These are phyloP conservation scores for Cyaniris semiargus DNA, from an alignment of 2,888 invertebrate genomes.

Conservation along the genomic window DNA sequence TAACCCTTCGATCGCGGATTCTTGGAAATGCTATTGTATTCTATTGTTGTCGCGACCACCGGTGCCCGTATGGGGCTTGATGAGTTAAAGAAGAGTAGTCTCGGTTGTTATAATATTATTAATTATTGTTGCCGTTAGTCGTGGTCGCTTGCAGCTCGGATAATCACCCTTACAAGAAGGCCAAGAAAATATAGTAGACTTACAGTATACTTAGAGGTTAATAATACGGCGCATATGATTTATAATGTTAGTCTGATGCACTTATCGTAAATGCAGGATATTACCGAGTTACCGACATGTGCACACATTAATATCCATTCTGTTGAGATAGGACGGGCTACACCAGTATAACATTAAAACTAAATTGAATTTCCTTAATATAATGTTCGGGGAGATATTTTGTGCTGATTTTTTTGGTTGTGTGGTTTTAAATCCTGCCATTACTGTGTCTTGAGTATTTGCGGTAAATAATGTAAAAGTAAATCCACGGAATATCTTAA, in stretches of 20 bases:
- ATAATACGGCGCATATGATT: slow-evolving; percentile 16
- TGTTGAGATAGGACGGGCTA: slow-evolving; percentile 16
- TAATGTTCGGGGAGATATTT: neutral
- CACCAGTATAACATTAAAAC: neutral
- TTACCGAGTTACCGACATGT: slow-evolving; percentile 11
- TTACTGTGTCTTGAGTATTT: neutral
- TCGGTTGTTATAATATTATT: no score
- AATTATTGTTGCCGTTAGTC: no score
- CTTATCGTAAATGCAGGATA: slow-evolving; percentile 13
- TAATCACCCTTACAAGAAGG: neutral
- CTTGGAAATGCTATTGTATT: no score
- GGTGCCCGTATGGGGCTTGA: no score
- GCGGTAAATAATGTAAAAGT: neutral
- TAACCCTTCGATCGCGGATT: no score
- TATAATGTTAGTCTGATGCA: slow-evolving; percentile 6
- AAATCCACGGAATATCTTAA: neutral
- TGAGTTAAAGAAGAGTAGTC: no score
- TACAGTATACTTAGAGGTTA: slow-evolving; percentile 13
- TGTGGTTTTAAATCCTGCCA: neutral
- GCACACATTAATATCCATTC: slow-evolving; percentile 17
- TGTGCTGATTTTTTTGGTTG: neutral
- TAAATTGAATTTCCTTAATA: neutral
- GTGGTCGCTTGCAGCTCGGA: neutral
- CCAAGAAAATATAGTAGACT: neutral
- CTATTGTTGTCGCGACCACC: no score